phyloP scores from a whole-genome alignment of 1,140 invertebrate species.

The Zaprionus africanus region DNA sequence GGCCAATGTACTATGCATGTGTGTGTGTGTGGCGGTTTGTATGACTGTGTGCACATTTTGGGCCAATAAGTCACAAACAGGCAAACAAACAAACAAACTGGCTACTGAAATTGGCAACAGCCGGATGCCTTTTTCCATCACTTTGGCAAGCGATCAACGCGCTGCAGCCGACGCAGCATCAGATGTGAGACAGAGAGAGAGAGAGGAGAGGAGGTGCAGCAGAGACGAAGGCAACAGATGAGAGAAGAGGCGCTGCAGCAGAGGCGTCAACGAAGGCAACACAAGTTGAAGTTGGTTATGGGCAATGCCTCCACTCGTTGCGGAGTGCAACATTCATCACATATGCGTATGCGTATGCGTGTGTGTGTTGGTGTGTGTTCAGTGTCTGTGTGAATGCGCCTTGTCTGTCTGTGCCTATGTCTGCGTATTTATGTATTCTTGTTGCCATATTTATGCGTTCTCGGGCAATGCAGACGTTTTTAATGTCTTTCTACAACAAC shows the following conservation, averaged over 20 bases:
- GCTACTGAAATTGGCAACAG: conserved; percentile 70
- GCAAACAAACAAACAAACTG: conserved; percentile 51
- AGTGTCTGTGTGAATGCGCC: conserved; percentile 7
- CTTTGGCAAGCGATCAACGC: conserved; percentile 56
- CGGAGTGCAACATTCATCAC: conserved; percentile 49
- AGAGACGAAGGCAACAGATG: background rate
- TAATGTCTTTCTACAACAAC: conserved; percentile 63
- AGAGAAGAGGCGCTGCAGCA: conserved; percentile 5
- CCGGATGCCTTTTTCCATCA: conserved; percentile 67
- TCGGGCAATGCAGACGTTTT: conserved; percentile 74
- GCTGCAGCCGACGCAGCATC: conserved; percentile 12
- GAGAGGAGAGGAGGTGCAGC: conserved; percentile 10
- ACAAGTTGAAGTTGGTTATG: conserved; percentile 32
- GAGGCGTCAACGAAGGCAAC: background rate
- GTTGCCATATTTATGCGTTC: conserved; percentile 72
- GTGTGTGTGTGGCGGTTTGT: conserved; percentile 9
- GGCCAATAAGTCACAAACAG: conserved; percentile 75
- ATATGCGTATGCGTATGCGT: conserved; percentile 7
- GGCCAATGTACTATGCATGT: conserved; percentile 67
- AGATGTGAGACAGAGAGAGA: background rate
- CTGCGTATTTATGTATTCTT: conserved; percentile 40
- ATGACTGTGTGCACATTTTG: conserved; percentile 57
- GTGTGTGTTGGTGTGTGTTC: background rate
- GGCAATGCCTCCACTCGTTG: conserved; percentile 37
- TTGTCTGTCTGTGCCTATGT: conserved; percentile 9